Evolutionary conservation across 2,888 invertebrate species (phyloP).

Genomic region (Abrostola tripartita): DNA sequence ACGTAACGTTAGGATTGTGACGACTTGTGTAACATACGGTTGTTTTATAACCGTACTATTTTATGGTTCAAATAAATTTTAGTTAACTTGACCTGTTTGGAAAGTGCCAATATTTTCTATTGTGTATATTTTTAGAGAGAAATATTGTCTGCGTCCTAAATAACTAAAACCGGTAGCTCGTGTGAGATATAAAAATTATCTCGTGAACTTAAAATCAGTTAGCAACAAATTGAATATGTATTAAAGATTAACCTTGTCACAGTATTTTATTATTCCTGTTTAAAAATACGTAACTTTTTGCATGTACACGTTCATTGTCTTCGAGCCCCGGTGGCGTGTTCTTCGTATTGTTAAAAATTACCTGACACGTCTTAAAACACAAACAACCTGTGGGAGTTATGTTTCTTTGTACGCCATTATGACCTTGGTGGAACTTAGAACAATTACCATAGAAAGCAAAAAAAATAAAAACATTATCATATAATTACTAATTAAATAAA

Average conservation of each 20-base stretch:
- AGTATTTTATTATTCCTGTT: constrained; percentile 6
- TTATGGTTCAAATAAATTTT: constrained; percentile 3
- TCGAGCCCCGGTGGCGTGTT: constrained; percentile 10
- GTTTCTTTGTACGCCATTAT: constrained; percentile 31
- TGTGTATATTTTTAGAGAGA: neutral
- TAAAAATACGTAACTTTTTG: constrained; percentile 17
- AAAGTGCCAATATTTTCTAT: constrained; percentile 5
- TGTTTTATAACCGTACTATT: constrained; percentile 18
- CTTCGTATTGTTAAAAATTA: constrained; percentile 53
- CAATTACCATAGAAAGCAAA: constrained; percentile 11
- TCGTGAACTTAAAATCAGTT: no score
- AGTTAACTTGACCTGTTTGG: constrained; percentile 5
- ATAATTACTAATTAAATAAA: no score
- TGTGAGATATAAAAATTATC: no score
- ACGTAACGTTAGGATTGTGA: constrained; percentile 18
- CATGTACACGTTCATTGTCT: constrained; percentile 47
- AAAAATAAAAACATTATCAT: neutral
- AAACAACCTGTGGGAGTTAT: constrained; percentile 26
- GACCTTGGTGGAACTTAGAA: neutral
- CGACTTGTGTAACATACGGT: constrained; percentile 19
- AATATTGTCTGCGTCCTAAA: neutral
- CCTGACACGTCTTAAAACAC: constrained; percentile 50
- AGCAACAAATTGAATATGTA: no score
- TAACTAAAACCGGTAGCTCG: neutral
- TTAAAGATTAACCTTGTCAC: no score